Base-by-base conservation (phyloP, 2,888 invertebrate species). In the Cantharis flavilabris region DNA sequence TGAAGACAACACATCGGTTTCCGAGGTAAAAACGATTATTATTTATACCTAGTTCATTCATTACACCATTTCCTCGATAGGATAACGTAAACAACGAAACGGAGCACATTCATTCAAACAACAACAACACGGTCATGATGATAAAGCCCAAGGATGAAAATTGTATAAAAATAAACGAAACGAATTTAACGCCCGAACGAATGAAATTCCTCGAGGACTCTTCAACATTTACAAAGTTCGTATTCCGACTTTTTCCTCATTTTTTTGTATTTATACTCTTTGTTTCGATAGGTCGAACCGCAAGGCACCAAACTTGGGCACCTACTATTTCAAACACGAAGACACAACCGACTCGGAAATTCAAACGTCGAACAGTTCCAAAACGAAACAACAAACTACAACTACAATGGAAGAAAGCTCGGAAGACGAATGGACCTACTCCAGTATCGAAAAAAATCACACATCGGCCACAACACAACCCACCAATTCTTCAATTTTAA, bases 281-380 rank as follows among this genome's bases (percentile, higher is more conserved):
- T 70, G 23, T 70, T 33, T 73, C 82, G 83, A 63, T 77, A 88
- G 94, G 83, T 93, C 95, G 10, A 94, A 94, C 87, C 90, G 94
- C 82, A 94, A 93, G 87, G 94, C 95, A 16, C 95, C 94, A 87
- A 96, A 96, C 87, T 92, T 93, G 86, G 96, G 93, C 82, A 95
- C 93, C 79, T 96, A 94, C 88, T 96, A 96, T 89, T 96, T 95
- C 88, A 94, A 92, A 87, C 96, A 96, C 88, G 92, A 93, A 88
- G 96, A 97, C 87, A 96, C 96, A 13, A 96, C 96, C 87, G 89
- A 90, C 71, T 88, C 89, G 69, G 89, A 89, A 73, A 89, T 89
- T 76, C 89, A 89, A 10, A 89, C 89, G 79, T 62, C 77, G 10
- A 73, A 62, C 14, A 67, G 63, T 30, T 65, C 73, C 18, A 78